Percentiles rank a stretch among this genome's conserved stretches.
Conservation (phyloP, 1,140 invertebrate species). For the Meteorus sp. region DNA sequence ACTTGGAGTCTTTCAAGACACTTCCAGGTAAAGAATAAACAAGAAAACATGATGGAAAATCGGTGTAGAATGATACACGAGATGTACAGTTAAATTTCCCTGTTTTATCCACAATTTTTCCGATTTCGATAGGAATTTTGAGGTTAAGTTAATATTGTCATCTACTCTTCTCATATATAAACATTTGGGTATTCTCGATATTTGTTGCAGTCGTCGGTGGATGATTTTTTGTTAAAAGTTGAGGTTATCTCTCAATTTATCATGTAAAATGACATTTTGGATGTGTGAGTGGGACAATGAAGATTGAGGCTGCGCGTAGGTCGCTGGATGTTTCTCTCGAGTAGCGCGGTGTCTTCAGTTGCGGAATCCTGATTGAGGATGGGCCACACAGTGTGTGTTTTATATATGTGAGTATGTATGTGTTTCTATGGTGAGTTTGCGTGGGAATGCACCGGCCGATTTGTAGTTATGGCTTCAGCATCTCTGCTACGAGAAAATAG, state of each 20-base stretch:
- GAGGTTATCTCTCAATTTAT: too few species aligned
- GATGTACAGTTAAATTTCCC: neutral
- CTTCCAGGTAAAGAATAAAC: neutral
- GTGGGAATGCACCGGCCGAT: conserved; percentile 1
- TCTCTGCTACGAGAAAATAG: neutral
- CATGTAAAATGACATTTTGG: neutral
- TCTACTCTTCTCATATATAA: neutral
- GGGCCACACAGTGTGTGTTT: neutral
- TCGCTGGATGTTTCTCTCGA: neutral
- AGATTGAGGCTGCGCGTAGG: conserved; percentile 8
- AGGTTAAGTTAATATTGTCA: neutral
- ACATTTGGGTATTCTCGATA: too few species aligned
- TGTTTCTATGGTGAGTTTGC: neutral
- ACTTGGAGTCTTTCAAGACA: neutral
- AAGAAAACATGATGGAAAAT: neutral
- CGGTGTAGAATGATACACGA: too few species aligned
- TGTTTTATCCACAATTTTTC: neutral
- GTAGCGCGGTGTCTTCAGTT: too few species aligned
- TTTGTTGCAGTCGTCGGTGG: neutral
- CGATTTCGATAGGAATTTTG: neutral
- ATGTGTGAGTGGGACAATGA: neutral
- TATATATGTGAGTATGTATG: too few species aligned
- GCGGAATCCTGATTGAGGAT: conserved; percentile 5
- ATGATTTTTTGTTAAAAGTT: too few species aligned
- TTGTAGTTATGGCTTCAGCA: conserved; percentile 10